A percentile compares a stretch with the other conserved stretches of the same genome.
phyloP scores from a whole-genome alignment of 2,797 vertebrate genomes.

The Notamacropus eugenii region DNA sequence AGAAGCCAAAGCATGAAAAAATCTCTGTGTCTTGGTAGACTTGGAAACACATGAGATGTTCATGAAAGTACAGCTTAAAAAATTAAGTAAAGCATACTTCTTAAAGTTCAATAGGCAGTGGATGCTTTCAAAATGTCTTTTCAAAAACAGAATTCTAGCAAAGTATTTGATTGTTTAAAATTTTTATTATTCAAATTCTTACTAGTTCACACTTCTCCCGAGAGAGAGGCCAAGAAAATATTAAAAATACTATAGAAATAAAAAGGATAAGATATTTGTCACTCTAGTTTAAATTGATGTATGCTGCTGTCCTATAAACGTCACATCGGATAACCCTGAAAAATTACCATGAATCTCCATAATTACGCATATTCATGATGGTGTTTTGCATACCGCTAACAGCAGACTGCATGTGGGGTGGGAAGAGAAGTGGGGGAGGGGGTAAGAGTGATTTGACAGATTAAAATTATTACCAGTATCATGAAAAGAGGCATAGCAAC shows the following conservation, averaged over 20 bases:
- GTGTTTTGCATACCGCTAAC: slow-evolving; percentile 91
- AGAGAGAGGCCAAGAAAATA: slow-evolving; percentile 80
- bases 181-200: slow-evolving; percentile 80
- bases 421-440: neutral
- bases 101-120: slow-evolving; percentile 64
- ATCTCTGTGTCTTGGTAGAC: slow-evolving; percentile 51
- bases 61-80: slow-evolving; percentile 46
- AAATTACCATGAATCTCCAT: slow-evolving; percentile 93
- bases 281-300: slow-evolving; percentile 91
- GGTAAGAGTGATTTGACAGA: slow-evolving; percentile 83
- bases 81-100: slow-evolving; percentile 34
- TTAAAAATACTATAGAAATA: slow-evolving; percentile 84
- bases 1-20: slow-evolving; percentile 51
- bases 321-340: slow-evolving; percentile 93
- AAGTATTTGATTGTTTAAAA: slow-evolving; percentile 76
- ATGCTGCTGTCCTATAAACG: slow-evolving; percentile 92
- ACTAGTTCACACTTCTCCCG: slow-evolving; percentile 74
- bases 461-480: slow-evolving; percentile 85
- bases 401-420: slow-evolving; percentile 81
- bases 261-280: slow-evolving; percentile 93
- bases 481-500: slow-evolving; percentile 79
- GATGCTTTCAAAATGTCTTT: slow-evolving; percentile 67
- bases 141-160: slow-evolving; percentile 63
- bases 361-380: slow-evolving; percentile 95
- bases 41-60: slow-evolving; percentile 60